Conservation (phyloP, 2,888 invertebrate genomes). For the Meganola albula region DNA sequence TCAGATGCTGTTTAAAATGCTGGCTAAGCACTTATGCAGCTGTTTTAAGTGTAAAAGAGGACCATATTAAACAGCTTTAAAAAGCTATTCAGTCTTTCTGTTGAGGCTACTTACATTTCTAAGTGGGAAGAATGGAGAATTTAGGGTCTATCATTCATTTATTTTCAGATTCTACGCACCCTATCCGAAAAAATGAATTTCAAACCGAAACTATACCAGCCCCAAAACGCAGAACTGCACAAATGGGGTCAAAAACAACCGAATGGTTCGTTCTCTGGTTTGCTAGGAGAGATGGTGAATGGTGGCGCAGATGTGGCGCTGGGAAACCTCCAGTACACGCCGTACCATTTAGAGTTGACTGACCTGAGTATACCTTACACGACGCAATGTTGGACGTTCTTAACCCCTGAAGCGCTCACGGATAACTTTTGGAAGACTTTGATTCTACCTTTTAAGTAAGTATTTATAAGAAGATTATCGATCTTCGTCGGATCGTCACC, state of each 20-base stretch:
- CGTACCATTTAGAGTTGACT: conserved; percentile 81
- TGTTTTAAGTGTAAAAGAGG: too few species aligned
- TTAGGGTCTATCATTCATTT: too few species aligned
- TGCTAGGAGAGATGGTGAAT: conserved; percentile 84
- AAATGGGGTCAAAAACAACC: conserved; percentile 82
- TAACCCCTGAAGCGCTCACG: conserved; percentile 87
- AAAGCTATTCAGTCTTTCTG: too few species aligned
- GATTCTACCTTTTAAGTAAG: conserved; percentile 86
- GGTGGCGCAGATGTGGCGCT: conserved; percentile 84
- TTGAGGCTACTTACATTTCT: too few species aligned
- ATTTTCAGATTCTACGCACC: conserved; percentile 81
- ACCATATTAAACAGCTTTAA: too few species aligned
- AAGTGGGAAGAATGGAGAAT: too few species aligned
- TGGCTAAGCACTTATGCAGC: too few species aligned
- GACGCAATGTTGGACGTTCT: conserved; percentile 89
- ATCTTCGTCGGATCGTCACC: not conserved
- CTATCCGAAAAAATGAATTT: conserved; percentile 85
- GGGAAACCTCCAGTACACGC: conserved; percentile 87
- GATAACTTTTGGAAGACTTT: conserved; percentile 92
- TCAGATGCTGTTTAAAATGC: too few species aligned
- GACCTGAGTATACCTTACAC: conserved; percentile 88
- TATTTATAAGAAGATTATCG: too few species aligned
- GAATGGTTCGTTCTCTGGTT: conserved; percentile 83
- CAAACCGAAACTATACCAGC: conserved; percentile 81
- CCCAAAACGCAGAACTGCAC: conserved; percentile 75